These are phyloP conservation scores for Notoglanidium macrostoma DNA, from an alignment of 2,797 vertebrate species.

Conservation along the genomic window DNA sequence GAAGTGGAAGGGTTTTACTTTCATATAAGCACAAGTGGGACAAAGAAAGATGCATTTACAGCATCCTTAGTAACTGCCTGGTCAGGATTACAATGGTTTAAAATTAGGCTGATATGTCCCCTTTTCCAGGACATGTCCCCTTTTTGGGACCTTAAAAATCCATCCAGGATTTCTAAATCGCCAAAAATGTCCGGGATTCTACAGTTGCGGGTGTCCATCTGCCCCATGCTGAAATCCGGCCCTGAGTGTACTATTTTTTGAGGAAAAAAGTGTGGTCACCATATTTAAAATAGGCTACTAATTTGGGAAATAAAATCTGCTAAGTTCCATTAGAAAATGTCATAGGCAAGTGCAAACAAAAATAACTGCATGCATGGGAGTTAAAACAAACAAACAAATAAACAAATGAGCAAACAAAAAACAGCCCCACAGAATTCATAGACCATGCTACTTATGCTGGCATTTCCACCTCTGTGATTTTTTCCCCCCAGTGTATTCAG, in stretches of 20 bases:
- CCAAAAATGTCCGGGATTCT: too few relatives aligned
- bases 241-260: too few relatives aligned
- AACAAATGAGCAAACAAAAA: not conserved
- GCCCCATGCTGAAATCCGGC: too few relatives aligned
- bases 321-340: not conserved
- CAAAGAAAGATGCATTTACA: not conserved
- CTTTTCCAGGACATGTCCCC: too few relatives aligned
- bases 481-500: not conserved
- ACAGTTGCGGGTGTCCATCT: too few relatives aligned
- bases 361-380: not conserved
- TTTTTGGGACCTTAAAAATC: too few relatives aligned
- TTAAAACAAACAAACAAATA: not conserved
- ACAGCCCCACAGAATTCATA: not conserved
- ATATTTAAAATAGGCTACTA: too few relatives aligned
- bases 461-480: not conserved
- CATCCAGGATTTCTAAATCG: too few relatives aligned
- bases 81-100: not conserved
- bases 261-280: too few relatives aligned
- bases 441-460: not conserved
- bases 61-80: not conserved
- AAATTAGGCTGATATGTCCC: not conserved
- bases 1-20: not conserved
- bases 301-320: not conserved
- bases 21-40: not conserved
- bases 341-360: not conserved